Conservation (phyloP, 2,888 invertebrate genomes). For the Lasioglossum morio region DNA sequence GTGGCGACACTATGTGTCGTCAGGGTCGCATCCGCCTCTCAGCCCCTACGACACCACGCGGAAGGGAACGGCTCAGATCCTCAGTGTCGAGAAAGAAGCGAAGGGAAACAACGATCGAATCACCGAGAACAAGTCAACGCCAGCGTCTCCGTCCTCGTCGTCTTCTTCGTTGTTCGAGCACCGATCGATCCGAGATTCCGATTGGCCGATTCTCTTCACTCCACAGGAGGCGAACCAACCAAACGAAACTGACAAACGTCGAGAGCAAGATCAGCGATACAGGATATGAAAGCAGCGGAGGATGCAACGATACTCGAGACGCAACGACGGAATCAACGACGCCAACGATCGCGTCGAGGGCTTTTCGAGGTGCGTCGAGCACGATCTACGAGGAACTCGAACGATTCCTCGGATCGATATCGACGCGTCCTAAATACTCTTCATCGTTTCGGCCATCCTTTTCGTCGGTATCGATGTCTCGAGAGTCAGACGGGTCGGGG, state of each 20-base stretch:
- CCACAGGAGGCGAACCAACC: slow-evolving; percentile 6
- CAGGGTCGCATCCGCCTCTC: slow-evolving; percentile 75
- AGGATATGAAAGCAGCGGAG: neutral
- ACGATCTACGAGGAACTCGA: slow-evolving; percentile 16
- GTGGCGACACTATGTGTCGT: slow-evolving; percentile 68
- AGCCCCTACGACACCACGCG: slow-evolving; percentile 68
- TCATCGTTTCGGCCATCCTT: neutral
- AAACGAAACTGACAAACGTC: neutral
- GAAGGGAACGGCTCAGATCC: slow-evolving; percentile 62
- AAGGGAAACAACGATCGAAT: slow-evolving; percentile 48
- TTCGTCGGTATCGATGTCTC: neutral
- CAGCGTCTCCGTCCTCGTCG: slow-evolving; percentile 40
- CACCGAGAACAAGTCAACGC: slow-evolving; percentile 20
- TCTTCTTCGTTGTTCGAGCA: slow-evolving; percentile 28
- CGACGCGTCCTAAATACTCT: neutral
- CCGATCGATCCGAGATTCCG: slow-evolving; percentile 38
- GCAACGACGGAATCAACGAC: slow-evolving; percentile 24
- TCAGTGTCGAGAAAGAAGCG: slow-evolving; percentile 50
- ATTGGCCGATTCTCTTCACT: slow-evolving; percentile 45
- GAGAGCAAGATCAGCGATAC: neutral
- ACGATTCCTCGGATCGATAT: slow-evolving; percentile 15
- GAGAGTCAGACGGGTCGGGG: neutral
- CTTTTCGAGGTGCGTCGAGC: slow-evolving; percentile 23
- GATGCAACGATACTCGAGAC: slow-evolving; percentile 23
- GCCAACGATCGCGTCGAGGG: slow-evolving; percentile 16